Conservation (phyloP, 2,797 vertebrate genomes). For the Rhabdomys pumilio region DNA sequence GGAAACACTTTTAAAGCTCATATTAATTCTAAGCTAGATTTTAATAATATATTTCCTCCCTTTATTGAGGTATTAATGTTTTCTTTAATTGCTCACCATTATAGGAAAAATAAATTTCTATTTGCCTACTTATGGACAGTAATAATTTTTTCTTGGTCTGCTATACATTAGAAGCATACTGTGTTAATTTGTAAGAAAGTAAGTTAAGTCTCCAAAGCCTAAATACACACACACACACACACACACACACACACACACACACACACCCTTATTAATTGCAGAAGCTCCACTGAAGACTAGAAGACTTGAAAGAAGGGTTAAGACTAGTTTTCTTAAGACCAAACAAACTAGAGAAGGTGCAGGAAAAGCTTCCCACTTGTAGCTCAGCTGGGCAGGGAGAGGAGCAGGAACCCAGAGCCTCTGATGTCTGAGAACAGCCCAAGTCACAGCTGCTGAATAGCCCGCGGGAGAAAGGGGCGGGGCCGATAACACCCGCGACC, state of each 20-base stretch:
- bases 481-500: background rate
- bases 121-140: background rate
- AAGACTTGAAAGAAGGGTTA: background rate
- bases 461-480: background rate
- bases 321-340: background rate
- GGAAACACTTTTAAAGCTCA: constrained; percentile 40
- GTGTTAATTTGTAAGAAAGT: background rate
- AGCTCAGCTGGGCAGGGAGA: background rate
- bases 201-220: background rate
- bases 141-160: background rate
- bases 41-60: background rate
- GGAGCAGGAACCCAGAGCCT: background rate
- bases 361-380: background rate
- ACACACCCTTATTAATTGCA: background rate
- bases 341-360: background rate
- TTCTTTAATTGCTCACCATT: constrained; percentile 8
- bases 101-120: constrained; percentile 7
- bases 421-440: background rate
- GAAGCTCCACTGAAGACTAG: background rate
- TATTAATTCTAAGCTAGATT: background rate
- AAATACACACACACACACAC: background rate
- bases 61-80: background rate
- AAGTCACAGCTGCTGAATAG: background rate
- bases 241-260: background rate
- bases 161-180: background rate